These are phyloP conservation scores for Chrysemys picta DNA, from an alignment of 2,113 vertebrate genomes.

Conservation along the genomic window DNA sequence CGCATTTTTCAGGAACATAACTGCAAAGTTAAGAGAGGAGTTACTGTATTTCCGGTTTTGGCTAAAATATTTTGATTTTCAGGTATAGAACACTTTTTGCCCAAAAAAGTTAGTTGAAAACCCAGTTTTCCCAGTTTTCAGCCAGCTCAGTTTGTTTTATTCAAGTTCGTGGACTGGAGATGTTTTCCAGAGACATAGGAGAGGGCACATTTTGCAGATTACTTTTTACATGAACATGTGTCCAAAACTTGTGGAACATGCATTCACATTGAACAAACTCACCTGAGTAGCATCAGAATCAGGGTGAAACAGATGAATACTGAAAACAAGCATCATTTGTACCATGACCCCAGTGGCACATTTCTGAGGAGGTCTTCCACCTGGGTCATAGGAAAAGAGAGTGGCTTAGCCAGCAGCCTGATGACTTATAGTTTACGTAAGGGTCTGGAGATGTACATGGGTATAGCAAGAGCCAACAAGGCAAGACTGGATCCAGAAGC, in stretches of 20 bases:
- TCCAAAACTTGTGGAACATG: not conserved
- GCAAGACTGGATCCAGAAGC: not conserved
- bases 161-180: not conserved
- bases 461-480: not conserved
- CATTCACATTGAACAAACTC: not conserved
- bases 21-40: no score
- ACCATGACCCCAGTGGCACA: not conserved
- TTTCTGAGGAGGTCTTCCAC: not conserved
- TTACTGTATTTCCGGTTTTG: not conserved
- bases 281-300: not conserved
- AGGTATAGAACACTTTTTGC: not conserved
- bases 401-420: not conserved
- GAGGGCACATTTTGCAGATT: not conserved
- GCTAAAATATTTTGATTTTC: not conserved
- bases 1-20: no score
- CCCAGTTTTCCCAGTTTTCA: not conserved
- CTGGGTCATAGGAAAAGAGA: accelerated
- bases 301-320: not conserved
- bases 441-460: not conserved
- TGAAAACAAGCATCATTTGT: not conserved
- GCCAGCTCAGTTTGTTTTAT: not conserved
- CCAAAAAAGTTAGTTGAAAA: not conserved
- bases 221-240: not conserved
- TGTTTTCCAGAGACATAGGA: not conserved
- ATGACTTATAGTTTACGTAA: not conserved